Evolutionary conservation across 2,888 invertebrate genomes (phyloP).

Genomic region (Falcaria lacertinaria): DNA sequence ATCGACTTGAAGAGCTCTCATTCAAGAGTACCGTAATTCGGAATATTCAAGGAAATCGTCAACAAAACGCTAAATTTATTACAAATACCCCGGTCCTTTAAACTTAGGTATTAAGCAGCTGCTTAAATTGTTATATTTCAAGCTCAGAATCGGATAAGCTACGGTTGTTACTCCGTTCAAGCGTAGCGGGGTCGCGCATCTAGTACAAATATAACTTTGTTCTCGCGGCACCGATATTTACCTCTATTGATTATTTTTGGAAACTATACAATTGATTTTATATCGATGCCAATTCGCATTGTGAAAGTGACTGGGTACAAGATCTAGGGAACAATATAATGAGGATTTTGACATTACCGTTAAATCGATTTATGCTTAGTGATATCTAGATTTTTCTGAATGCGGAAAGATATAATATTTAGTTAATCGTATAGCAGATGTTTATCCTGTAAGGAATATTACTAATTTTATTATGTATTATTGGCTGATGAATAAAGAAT

Average conservation of each 20-base stretch:
- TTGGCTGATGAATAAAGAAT: too few relatives aligned
- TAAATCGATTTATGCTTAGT: not conserved
- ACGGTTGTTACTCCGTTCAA: constrained; percentile 60
- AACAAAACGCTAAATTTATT: constrained; percentile 20
- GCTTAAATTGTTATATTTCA: constrained; percentile 35
- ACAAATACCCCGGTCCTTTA: constrained; percentile 14
- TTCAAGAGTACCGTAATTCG: not conserved
- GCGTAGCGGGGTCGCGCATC: constrained; percentile 74
- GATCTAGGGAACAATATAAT: not conserved
- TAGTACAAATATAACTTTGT: constrained; percentile 62
- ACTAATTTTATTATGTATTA: too few relatives aligned
- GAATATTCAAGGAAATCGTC: constrained; percentile 17
- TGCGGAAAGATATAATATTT: too few relatives aligned
- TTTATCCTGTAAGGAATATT: too few relatives aligned
- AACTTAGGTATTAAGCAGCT: constrained; percentile 28
- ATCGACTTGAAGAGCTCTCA: not conserved
- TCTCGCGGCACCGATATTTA: constrained; percentile 33
- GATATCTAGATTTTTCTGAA: too few relatives aligned
- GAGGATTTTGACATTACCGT: not conserved
- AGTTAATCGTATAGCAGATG: too few relatives aligned
- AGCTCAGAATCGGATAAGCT: constrained; percentile 49
- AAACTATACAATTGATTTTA: constrained; percentile 1
- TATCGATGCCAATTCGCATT: not conserved
- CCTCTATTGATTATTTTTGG: constrained; percentile 17
- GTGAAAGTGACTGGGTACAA: not conserved